Evolutionary conservation across 2,888 invertebrate genomes (phyloP).

Genomic region (Clanis bilineata): DNA sequence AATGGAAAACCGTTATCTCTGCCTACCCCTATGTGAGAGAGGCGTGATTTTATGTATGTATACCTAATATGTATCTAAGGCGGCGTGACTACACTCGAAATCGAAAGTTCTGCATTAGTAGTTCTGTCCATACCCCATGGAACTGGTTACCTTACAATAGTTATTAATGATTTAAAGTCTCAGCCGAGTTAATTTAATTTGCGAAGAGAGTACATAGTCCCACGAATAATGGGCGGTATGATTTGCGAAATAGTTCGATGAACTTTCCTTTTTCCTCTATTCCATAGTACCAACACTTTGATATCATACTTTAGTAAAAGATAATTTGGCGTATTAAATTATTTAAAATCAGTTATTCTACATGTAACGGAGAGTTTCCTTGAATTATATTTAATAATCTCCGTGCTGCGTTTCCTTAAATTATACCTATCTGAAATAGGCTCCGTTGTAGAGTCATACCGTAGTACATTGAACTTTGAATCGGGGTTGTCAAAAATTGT

Average conservation of each 20-base stretch:
- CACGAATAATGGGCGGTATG: neutral
- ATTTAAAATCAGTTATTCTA: too few relatives aligned
- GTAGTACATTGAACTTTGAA: neutral
- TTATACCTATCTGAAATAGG: too few relatives aligned
- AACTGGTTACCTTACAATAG: neutral
- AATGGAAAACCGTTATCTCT: too few relatives aligned
- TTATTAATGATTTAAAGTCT: neutral
- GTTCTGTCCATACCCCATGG: neutral
- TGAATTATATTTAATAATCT: too few relatives aligned
- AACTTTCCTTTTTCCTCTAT: neutral
- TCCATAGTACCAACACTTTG: neutral
- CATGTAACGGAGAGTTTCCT: too few relatives aligned
- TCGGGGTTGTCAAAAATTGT: neutral
- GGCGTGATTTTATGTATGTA: too few relatives aligned
- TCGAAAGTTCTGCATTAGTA: neutral
- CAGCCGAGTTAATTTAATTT: neutral
- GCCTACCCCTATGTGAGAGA: too few relatives aligned
- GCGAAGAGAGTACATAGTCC: neutral
- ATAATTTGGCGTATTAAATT: neutral
- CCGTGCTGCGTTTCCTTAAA: too few relatives aligned
- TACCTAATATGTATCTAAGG: neutral
- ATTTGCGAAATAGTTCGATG: neutral
- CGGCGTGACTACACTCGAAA: neutral
- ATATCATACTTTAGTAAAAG: neutral
- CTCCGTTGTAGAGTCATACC: too few relatives aligned